phyloP scores from a whole-genome alignment of 2,888 invertebrate species.

The Nebria brevicollis region DNA sequence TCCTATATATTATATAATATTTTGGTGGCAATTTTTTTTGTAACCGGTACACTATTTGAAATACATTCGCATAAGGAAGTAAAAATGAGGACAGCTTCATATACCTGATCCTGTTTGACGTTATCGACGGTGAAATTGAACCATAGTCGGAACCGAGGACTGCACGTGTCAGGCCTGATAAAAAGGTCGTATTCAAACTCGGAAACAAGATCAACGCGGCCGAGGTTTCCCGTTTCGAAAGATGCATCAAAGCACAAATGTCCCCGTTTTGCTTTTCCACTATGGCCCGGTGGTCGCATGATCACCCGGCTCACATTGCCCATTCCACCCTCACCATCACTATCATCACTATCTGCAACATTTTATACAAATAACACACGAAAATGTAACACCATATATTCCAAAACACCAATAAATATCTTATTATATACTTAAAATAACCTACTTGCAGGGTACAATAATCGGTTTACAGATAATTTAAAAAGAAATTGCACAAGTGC shows the following conservation, averaged over 20 bases:
- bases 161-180: slow-evolving; percentile 95
- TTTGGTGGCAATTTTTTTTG: too few species aligned
- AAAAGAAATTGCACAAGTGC: too few species aligned
- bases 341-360: slow-evolving; percentile 85
- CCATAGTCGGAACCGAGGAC: slow-evolving; percentile 93
- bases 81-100: not conserved
- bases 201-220: slow-evolving; percentile 92
- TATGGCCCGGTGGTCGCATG: slow-evolving; percentile 89
- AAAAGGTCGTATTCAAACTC: slow-evolving; percentile 97
- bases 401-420: too few species aligned
- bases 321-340: slow-evolving; percentile 91
- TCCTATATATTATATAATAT: too few species aligned
- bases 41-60: too few species aligned
- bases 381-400: not conserved
- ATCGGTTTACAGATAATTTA: too few species aligned
- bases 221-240: slow-evolving; percentile 96
- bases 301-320: slow-evolving; percentile 92
- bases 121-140: slow-evolving; percentile 99
- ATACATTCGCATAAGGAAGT: too few species aligned
- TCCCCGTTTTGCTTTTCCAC: slow-evolving; percentile 95
- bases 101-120: slow-evolving; percentile 88
- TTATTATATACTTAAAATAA: too few species aligned
- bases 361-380: slow-evolving; percentile 14
- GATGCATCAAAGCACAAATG: slow-evolving; percentile 97
- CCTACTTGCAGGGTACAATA: too few species aligned